These are phyloP conservation scores for Notospermus geniculatus DNA, from an alignment of 1,140 invertebrate species.

Conservation along the genomic window DNA sequence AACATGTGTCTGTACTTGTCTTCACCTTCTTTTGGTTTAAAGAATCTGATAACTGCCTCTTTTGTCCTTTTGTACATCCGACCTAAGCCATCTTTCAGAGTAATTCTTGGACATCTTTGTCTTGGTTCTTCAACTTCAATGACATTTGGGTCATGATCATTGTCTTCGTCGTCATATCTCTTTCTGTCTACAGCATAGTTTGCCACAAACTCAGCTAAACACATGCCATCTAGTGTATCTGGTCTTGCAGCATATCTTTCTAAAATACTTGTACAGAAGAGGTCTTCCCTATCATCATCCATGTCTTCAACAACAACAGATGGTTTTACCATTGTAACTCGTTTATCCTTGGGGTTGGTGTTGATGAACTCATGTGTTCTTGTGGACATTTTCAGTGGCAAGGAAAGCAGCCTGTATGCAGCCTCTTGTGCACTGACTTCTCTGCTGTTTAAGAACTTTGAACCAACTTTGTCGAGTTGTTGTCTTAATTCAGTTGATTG, in stretches of 20 bases:
- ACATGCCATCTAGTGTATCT: neutral
- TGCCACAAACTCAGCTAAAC: conserved; percentile 1
- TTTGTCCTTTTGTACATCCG: conserved; percentile 3
- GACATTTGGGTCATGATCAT: neutral
- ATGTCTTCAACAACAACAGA: neutral
- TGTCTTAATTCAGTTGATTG: neutral
- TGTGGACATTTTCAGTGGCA: conserved; percentile 15
- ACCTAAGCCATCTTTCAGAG: conserved; percentile 3
- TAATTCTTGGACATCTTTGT: neutral
- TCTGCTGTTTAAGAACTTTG: conserved; percentile 18
- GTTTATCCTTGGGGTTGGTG: neutral
- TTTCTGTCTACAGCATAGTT: neutral
- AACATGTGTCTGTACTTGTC: neutral
- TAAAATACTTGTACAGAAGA: conserved; percentile 5
- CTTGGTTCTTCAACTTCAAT: neutral
- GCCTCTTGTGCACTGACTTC: conserved; percentile 30
- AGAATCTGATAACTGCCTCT: neutral
- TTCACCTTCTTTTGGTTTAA: neutral
- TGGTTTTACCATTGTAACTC: neutral
- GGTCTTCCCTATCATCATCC: neutral
- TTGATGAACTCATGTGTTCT: neutral
- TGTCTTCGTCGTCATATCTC: neutral
- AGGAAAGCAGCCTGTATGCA: conserved; percentile 21
- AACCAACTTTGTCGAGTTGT: conserved; percentile 1
- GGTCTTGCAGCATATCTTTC: conserved; percentile 6